Evolutionary conservation across 2,113 vertebrate species (phyloP).

Genomic region (Potamarius usumacintae): DNA sequence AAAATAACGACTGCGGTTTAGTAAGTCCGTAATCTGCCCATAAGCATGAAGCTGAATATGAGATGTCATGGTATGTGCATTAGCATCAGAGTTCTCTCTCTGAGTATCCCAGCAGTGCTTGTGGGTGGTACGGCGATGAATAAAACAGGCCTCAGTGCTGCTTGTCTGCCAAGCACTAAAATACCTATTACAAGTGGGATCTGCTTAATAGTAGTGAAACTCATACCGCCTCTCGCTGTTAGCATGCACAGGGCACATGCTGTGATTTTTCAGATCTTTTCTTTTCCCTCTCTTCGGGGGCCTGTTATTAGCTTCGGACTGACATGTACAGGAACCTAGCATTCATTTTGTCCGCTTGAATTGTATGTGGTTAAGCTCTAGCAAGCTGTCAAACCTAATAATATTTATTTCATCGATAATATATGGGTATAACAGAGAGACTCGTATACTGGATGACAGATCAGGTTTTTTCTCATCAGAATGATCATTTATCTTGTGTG

Average conservation of each 20-base stretch:
- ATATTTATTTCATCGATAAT: neutral
- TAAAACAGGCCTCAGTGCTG: conserved; percentile 46
- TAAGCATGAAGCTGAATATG: conserved; percentile 8
- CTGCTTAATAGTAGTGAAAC: conserved; percentile 49
- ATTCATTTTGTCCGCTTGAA: neutral
- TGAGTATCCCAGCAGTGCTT: conserved; percentile 52
- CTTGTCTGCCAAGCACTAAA: conserved; percentile 29
- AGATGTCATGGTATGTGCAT: conserved; percentile 52
- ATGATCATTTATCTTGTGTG: neutral
- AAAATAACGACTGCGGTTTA: conserved; percentile 38
- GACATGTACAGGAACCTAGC: neutral
- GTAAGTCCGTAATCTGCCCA: conserved; percentile 41
- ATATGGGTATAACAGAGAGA: neutral
- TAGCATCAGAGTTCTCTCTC: conserved; percentile 54
- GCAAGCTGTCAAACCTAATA: conserved; percentile 4
- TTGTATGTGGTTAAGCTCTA: conserved; percentile 18
- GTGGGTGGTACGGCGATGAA: conserved; percentile 55
- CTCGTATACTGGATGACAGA: neutral
- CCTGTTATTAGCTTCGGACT: conserved; percentile 20
- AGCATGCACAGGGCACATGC: conserved; percentile 24
- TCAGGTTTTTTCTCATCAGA: neutral
- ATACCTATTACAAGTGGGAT: conserved; percentile 46
- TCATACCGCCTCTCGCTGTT: conserved; percentile 50
- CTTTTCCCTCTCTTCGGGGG: neutral
- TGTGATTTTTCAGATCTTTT: conserved; percentile 53